Evolutionary conservation across 2,113 vertebrate genomes (phyloP), one percentile per base, ranked within the genome.

Genomic region (Oncorhynchus mykiss): DNA sequence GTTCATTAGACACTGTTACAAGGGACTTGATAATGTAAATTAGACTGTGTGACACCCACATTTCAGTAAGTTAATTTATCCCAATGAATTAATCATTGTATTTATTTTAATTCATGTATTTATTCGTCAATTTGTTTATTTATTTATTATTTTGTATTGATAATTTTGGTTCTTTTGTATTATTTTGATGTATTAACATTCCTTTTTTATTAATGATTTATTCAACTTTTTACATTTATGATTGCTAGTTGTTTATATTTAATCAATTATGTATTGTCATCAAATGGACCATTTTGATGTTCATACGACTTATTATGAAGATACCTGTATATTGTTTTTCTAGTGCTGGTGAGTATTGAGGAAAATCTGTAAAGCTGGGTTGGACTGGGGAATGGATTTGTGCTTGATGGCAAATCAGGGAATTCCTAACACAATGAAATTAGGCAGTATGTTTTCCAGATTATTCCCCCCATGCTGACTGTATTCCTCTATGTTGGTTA

Each of bases 21-120:
- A 89, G 80, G 79, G 72, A 74, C 79, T 78, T 88, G 80, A 80
- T 89, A 57, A 88, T 91, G 89, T 87, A 86, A 90, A 90, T 90
- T 84, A 89, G 88, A 83, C 25, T 71, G 76, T 57, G 71, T 77
- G 79, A 84, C 83, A 86, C 71, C 31, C 0, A 12, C 54, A 49
- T 22, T 65, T 14, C 68, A 69, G 8, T 64, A 49, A 25, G 77
- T 29, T 31, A 60, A 62, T 65, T 60, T 18, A 48, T 48, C 77
- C 70, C 69, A n/a, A 75, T 70, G 49, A 25, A 60, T 62, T 57
- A 24, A 45, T 64, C 77, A 65, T 39, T 77, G 78, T 67, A 48
- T 2, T 78, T 59, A 73, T 74, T 68, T 76, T 31, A 20, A 3
- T 72, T 77, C 82, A 84, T 85, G 39, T 79, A 72, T 83, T 65